These are phyloP conservation scores for Antheraea assamensis DNA, from an alignment of 2,888 invertebrate species.

Conservation along the genomic window DNA sequence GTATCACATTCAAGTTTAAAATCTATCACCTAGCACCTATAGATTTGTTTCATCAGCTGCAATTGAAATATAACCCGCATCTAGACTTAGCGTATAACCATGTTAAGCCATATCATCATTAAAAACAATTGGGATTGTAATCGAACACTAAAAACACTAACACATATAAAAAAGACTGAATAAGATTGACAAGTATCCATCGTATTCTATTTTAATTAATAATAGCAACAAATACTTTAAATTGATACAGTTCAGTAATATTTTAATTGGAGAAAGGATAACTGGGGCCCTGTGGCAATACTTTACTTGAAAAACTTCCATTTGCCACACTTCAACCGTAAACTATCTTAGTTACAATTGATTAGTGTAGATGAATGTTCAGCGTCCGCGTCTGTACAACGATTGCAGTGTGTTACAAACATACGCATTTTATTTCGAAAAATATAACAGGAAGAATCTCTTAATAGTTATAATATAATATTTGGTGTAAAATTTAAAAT, in stretches of 20 bases:
- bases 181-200: not conserved
- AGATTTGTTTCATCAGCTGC: too few species aligned
- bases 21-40: too few species aligned
- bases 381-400: not conserved
- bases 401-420: not conserved
- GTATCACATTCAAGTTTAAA: too few species aligned
- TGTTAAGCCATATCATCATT: too few species aligned
- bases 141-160: too few species aligned
- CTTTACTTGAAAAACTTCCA: conserved; percentile 1
- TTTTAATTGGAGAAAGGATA: not conserved
- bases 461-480: not conserved
- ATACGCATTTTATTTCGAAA: not conserved
- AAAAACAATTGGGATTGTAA: too few species aligned
- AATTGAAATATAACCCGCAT: too few species aligned
- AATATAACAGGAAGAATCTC: not conserved
- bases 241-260: not conserved
- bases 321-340: conserved; percentile 31
- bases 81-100: too few species aligned
- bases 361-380: conserved; percentile 35
- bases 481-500: not conserved
- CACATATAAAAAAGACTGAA: too few species aligned
- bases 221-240: not conserved
- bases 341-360: conserved; percentile 42
- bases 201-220: not conserved
- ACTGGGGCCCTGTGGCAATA: not conserved